phyloP scores from a whole-genome alignment of 1,140 invertebrate species.

The Atta texana region DNA sequence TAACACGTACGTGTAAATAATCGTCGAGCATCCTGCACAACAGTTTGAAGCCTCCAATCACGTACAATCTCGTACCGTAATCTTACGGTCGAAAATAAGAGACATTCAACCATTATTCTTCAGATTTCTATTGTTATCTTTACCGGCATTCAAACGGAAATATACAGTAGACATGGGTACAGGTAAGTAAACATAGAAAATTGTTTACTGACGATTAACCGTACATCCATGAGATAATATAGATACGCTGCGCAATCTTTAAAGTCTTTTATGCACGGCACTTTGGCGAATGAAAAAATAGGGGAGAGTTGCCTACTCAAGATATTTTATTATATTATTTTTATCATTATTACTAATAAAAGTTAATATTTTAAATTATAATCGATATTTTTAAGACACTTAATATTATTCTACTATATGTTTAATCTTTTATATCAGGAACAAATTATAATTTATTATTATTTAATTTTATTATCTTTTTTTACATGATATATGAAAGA shows the following conservation, averaged over 20 bases:
- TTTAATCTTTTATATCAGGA: neutral
- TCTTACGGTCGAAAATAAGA: slow-evolving; percentile 48
- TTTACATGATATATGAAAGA: neutral
- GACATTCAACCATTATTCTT: slow-evolving; percentile 6
- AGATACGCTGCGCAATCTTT: neutral
- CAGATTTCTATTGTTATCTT: slow-evolving; percentile 54
- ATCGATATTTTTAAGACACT: no score
- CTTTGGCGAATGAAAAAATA: neutral
- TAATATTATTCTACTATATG: neutral
- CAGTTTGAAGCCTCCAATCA: slow-evolving; percentile 15
- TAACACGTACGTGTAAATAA: slow-evolving; percentile 48
- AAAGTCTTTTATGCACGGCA: slow-evolving; percentile 26
- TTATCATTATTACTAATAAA: neutral
- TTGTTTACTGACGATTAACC: slow-evolving; percentile 51
- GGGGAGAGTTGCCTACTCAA: neutral
- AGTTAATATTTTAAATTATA: neutral
- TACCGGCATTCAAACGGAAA: neutral
- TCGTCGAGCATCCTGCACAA: slow-evolving; percentile 15
- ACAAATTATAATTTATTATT: neutral
- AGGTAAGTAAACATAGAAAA: slow-evolving; percentile 55
- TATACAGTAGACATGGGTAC: slow-evolving; percentile 35
- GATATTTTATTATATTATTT: neutral
- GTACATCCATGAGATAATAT: slow-evolving; percentile 29
- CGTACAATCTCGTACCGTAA: slow-evolving; percentile 54
- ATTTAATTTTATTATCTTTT: neutral